phyloP scores from a whole-genome alignment of 2,888 invertebrate genomes.

The Nemotelus nigrinus region DNA sequence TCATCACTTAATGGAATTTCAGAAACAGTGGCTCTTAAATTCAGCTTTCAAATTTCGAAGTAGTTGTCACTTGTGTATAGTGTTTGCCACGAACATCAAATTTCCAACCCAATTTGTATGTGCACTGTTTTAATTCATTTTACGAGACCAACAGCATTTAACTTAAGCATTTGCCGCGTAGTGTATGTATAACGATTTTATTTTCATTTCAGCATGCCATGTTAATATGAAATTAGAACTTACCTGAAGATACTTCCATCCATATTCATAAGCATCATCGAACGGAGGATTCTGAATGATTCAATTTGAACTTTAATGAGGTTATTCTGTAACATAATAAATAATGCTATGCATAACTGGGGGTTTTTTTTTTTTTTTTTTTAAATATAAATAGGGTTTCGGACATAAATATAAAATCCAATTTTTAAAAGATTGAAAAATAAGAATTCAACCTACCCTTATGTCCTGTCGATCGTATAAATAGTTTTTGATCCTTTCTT shows the following conservation, averaged over 20 bases:
- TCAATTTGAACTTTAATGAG: conserved; percentile 71
- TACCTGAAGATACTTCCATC: conserved; percentile 60
- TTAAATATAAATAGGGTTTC: too few relatives aligned
- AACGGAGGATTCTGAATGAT: conserved; percentile 62
- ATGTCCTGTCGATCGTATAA: conserved; percentile 59
- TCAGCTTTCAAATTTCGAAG: too few relatives aligned
- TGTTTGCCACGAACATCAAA: too few relatives aligned
- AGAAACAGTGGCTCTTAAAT: too few relatives aligned
- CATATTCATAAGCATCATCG: conserved; percentile 58
- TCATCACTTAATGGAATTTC: too few relatives aligned
- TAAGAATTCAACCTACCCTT: conserved; percentile 55
- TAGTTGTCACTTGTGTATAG: too few relatives aligned
- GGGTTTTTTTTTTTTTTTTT: too few relatives aligned
- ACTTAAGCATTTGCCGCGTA: neutral
- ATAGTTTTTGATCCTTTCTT: conserved; percentile 59
- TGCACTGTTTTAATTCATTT: neutral
- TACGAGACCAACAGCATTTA: neutral
- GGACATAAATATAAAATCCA: too few relatives aligned
- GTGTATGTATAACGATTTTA: neutral
- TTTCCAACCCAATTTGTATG: too few relatives aligned
- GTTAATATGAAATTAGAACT: conserved; percentile 51
- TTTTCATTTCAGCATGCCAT: conserved; percentile 49
- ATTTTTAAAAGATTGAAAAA: too few relatives aligned
- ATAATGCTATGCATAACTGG: too few relatives aligned
- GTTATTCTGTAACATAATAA: conserved; percentile 55